Conservation (phyloP, 2,888 invertebrate genomes). For the Sesamia inferens region DNA sequence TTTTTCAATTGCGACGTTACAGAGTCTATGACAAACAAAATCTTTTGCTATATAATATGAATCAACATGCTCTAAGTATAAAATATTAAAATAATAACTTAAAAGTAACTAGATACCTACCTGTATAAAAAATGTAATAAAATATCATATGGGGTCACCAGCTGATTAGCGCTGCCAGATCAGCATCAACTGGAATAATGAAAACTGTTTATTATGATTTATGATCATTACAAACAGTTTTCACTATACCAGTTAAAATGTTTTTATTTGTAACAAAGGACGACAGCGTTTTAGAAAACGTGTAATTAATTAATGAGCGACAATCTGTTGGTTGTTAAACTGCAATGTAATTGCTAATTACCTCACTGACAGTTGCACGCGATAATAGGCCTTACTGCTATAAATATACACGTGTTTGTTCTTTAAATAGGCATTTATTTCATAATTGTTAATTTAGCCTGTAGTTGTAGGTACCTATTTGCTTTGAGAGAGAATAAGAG, state of each 20-base stretch:
- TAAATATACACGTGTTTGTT: not conserved
- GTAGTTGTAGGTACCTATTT: not conserved
- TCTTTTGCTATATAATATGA: no score
- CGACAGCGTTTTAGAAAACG: constrained; percentile 43
- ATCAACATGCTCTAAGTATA: not conserved
- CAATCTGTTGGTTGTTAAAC: constrained; percentile 40
- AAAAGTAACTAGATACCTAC: not conserved
- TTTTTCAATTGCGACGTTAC: no score
- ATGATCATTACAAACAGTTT: not conserved
- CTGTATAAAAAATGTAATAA: not conserved
- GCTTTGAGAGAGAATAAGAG: not conserved
- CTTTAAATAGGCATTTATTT: not conserved
- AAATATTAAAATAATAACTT: not conserved
- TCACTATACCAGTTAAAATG: constrained; percentile 2
- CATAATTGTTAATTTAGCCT: not conserved
- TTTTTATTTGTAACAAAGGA: constrained; percentile 28
- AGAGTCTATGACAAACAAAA: no score
- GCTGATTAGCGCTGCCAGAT: not conserved
- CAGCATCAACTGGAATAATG: no score
- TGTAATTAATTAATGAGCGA: constrained; percentile 38
- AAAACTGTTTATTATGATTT: no score
- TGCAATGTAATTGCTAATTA: constrained; percentile 36
- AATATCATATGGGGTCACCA: not conserved
- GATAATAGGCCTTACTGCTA: constrained; percentile 1
- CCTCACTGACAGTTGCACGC: constrained; percentile 19